These are phyloP conservation scores for Drosophila ercepeae DNA, from an alignment of 1,140 invertebrate genomes.

Conservation along the genomic window DNA sequence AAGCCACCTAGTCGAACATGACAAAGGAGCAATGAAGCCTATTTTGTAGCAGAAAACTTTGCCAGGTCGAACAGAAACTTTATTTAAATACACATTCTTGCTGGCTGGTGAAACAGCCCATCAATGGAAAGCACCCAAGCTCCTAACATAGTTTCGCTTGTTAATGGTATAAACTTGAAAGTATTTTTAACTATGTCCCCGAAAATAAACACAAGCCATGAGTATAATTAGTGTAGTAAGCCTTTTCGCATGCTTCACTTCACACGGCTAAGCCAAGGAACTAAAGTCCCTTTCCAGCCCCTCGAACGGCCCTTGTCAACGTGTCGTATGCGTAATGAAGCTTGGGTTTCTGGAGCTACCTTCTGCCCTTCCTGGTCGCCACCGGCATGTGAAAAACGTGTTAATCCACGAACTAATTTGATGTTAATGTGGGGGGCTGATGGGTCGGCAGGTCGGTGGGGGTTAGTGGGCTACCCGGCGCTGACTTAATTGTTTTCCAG, in stretches of 20 bases:
- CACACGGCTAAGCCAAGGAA: constrained; percentile 34
- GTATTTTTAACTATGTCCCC: constrained; percentile 39
- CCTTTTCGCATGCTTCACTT: constrained; percentile 54
- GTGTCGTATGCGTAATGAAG: constrained; percentile 67
- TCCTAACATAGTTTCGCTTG: constrained; percentile 33
- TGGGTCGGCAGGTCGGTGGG: constrained; percentile 26
- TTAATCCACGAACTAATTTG: constrained; percentile 73
- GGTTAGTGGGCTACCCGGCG: constrained; percentile 25
- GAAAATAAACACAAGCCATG: constrained; percentile 41
- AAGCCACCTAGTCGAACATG: constrained; percentile 40
- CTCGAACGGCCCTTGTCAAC: not conserved
- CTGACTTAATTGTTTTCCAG: constrained; percentile 67
- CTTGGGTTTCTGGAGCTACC: constrained; percentile 6
- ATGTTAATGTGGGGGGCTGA: constrained; percentile 57
- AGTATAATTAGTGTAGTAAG: constrained; percentile 63
- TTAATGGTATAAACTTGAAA: constrained; percentile 55
- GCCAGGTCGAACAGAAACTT: constrained; percentile 48
- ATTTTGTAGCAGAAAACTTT: constrained; percentile 58
- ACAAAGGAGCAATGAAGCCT: constrained; percentile 71
- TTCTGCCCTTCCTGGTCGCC: not conserved
- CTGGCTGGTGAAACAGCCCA: not conserved
- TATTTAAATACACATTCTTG: constrained; percentile 53
- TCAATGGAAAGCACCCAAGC: constrained; percentile 11
- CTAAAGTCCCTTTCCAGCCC: not conserved
- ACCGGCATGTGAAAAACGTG: constrained; percentile 63